Conservation (phyloP, 2,797 vertebrate genomes). For the Cyprinodon diabolis region DNA sequence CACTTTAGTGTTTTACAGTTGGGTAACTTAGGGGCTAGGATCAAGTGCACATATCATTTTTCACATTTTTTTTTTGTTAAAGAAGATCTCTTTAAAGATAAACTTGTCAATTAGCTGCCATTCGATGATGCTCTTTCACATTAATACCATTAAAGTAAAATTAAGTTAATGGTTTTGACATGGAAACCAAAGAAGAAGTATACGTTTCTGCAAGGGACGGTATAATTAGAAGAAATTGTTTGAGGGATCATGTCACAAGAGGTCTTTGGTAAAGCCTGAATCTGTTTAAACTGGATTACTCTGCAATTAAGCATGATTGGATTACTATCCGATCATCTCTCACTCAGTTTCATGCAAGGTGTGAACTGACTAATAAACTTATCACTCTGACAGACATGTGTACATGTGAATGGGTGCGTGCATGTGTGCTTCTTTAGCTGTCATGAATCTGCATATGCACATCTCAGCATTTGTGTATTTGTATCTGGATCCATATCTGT, state of each 20-base stretch:
- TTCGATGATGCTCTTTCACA: too few species aligned
- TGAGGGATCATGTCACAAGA: neutral
- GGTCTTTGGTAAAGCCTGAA: neutral
- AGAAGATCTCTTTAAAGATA: neutral
- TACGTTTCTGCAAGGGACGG: neutral
- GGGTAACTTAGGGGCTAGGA: neutral
- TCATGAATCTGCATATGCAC: conserved; percentile 47
- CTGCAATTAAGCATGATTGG: conserved; percentile 38
- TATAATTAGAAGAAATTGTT: neutral
- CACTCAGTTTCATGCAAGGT: conserved; percentile 39
- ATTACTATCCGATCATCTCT: conserved; percentile 30
- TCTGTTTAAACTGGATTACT: conserved; percentile 52
- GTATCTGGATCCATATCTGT: conserved; percentile 69
- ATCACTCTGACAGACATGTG: conserved; percentile 47
- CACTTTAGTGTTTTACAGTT: neutral
- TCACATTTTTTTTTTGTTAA: too few species aligned
- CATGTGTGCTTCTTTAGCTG: conserved; percentile 41
- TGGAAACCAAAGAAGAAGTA: neutral
- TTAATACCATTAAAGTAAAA: neutral
- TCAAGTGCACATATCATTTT: neutral
- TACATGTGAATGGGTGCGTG: conserved; percentile 8
- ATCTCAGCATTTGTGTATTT: conserved; percentile 42
- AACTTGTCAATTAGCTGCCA: neutral
- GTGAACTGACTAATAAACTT: conserved; percentile 60
- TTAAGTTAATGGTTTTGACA: neutral